A percentile compares a stretch with the other conserved stretches of the same genome.
Conservation (phyloP, 2,888 invertebrate species). For the Drosophila kanekoi region DNA sequence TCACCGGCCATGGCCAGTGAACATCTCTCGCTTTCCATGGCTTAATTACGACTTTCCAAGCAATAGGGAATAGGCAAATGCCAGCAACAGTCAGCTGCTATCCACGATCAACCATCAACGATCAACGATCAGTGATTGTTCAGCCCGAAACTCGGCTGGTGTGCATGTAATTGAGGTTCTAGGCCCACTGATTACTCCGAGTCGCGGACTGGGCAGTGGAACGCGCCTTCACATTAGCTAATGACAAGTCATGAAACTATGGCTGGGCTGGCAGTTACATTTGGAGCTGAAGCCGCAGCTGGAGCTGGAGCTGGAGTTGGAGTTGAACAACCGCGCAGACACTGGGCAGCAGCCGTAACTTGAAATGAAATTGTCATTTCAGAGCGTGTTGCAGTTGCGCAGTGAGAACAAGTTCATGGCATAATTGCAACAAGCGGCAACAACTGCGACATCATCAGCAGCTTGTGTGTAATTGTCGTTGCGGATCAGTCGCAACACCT, state of each 20-base stretch:
- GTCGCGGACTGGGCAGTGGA: conserved; percentile 14
- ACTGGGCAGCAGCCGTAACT: conserved; percentile 30
- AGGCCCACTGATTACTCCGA: conserved; percentile 52
- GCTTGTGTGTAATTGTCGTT: conserved; percentile 83
- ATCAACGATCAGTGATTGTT: conserved; percentile 44
- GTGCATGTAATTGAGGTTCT: conserved; percentile 61
- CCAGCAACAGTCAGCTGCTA: conserved; percentile 19
- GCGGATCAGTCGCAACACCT: conserved; percentile 83
- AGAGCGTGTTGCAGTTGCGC: conserved; percentile 61
- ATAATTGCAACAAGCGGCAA: conserved; percentile 70
- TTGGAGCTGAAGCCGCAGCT: conserved; percentile 24
- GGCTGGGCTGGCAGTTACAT: conserved; percentile 24
- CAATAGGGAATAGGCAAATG: not conserved
- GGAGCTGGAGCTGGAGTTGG: conserved; percentile 19
- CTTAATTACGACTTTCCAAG: conserved; percentile 30
- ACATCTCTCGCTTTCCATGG: conserved; percentile 7
- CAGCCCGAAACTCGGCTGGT: conserved; percentile 37
- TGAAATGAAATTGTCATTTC: conserved; percentile 81
- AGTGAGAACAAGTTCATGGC: conserved; percentile 75
- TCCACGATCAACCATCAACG: not conserved
- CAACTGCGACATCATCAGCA: conserved; percentile 44
- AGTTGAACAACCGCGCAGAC: conserved; percentile 72
- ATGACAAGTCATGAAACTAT: conserved; percentile 77
- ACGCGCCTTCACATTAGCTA: conserved; percentile 68
- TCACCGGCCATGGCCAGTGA: not conserved